Evolutionary conservation across 2,797 vertebrate genomes (phyloP), one percentile per base, ranked within the genome.

Genomic region (Huso huso): DNA sequence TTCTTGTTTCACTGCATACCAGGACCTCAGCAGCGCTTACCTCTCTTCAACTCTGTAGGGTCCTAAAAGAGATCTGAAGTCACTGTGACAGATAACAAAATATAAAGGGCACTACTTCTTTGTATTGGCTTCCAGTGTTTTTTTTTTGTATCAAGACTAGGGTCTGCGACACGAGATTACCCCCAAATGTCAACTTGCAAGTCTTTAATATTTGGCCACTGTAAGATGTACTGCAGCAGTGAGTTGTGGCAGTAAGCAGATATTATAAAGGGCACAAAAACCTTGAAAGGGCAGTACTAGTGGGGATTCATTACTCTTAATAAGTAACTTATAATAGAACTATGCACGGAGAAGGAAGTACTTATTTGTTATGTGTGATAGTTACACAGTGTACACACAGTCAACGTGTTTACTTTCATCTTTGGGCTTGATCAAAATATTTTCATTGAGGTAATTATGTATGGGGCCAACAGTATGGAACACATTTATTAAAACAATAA

Each of bases 151-250:
- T 76, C 69, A 73, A 70, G 66, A 71, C 70, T 66, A 68, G 75
- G 37, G 77, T 77, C 69, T 64, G 69, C 71, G 71, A 79, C 76
- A 79, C 71, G 80, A 80, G 75, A 79, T 72, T 71, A 71, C 70
- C 72, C 69, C 8, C 49, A 87, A 88, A 88, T 85, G 87, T 88
- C 86, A 87, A 59, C 72, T 79, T 75, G 82, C 82, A 82, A 79
- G 79, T 76, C 0, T 72, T 82, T 84, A 84, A 86, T 87, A 88
- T 86, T 71, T 83, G 61, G 77, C 73, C 50, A 69, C 70, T 72
- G 82, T 79, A 10, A 65, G 18, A 49, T 23, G 63, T 57, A 48
- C 18, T 55, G 64, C 10, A 12, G 64, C n/a, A 18, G 55, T n/a
- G 10, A 58, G 11, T 6, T 10, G 55, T 37, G n/a, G 65, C 62